A percentile compares a stretch with the other conserved stretches of the same genome.
Evolutionary conservation across 1,140 invertebrate genomes (phyloP).

Genomic region (Zophobas morio): DNA sequence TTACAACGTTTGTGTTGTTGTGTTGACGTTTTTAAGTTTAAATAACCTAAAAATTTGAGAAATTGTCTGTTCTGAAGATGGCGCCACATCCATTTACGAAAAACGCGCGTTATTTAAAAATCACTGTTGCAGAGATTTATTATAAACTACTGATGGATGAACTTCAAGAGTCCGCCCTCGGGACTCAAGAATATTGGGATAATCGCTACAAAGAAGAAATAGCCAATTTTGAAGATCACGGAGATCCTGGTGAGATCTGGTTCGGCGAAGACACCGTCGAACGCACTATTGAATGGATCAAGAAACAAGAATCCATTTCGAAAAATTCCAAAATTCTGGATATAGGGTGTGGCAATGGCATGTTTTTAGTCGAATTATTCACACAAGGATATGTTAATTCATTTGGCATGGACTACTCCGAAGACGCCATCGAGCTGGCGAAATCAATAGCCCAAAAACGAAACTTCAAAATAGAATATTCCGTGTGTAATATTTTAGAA

Average conservation of each 20-base stretch:
- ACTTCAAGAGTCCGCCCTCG: conserved; percentile 81
- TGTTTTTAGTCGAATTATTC: conserved; percentile 83
- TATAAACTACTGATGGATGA: conserved; percentile 67
- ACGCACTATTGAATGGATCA: conserved; percentile 80
- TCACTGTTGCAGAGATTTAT: not conserved
- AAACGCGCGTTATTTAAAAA: not conserved
- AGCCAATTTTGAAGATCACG: conserved; percentile 84
- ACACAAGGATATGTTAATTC: conserved; percentile 82
- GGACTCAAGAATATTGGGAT: conserved; percentile 90
- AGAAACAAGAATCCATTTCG: conserved; percentile 65
- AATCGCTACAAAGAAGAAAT: conserved; percentile 85
- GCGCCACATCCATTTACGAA: not conserved
- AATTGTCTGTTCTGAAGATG: not conserved
- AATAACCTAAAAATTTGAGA: conserved; percentile 11
- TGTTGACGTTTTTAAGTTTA: not conserved
- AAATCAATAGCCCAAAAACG: conserved; percentile 75
- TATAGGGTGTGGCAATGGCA: conserved; percentile 92
- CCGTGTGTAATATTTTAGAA: conserved; percentile 74
- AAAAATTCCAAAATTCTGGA: conserved; percentile 75
- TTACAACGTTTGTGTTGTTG: too few relatives aligned
- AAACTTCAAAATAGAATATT: conserved; percentile 71
- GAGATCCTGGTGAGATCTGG: conserved; percentile 94
- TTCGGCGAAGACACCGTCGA: conserved; percentile 88
- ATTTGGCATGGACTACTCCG: conserved; percentile 88
- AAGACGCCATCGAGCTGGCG: conserved; percentile 83